A percentile compares a stretch with the other conserved stretches of the same genome.
These are phyloP conservation scores for Neodiprion pinetum DNA, from an alignment of 1,140 invertebrate species.

Conservation along the genomic window DNA sequence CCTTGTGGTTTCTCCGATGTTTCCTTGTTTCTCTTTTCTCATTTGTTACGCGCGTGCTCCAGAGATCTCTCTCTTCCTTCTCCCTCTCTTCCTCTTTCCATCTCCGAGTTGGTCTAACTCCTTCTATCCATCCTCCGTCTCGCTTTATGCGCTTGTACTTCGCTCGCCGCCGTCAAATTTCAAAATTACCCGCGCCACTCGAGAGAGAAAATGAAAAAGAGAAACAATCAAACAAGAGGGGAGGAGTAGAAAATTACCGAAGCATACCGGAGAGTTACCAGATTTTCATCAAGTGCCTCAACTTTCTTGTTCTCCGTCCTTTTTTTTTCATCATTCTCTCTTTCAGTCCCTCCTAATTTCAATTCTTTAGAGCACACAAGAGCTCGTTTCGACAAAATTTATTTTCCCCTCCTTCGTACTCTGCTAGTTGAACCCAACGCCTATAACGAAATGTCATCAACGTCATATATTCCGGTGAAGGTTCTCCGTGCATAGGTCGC, in stretches of 20 bases:
- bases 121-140: slow-evolving; percentile 9
- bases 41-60: neutral
- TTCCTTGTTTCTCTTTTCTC: neutral
- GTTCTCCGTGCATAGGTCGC: slow-evolving; percentile 1
- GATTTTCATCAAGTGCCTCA: slow-evolving; percentile 1
- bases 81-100: slow-evolving; percentile 8
- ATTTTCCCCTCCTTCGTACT: too few species aligned
- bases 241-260: too few species aligned
- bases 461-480: neutral
- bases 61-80: too few species aligned
- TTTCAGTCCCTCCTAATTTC: too few species aligned
- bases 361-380: too few species aligned
- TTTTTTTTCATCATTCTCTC: neutral
- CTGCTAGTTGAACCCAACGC: too few species aligned
- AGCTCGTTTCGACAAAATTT: too few species aligned
- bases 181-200: slow-evolving; percentile 30
- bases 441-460: neutral
- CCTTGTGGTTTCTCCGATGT: neutral
- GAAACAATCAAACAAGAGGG: too few species aligned
- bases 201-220: slow-evolving; percentile 30
- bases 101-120: neutral
- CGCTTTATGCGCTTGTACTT: slow-evolving; percentile 9
- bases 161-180: slow-evolving; percentile 27
- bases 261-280: neutral
- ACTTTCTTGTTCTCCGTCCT: slow-evolving; percentile 19